A percentile compares a stretch with the other conserved stretches of the same genome.
These are phyloP conservation scores for Sorex maritimensis DNA, from an alignment of 2,797 vertebrate genomes.

Conservation along the genomic window DNA sequence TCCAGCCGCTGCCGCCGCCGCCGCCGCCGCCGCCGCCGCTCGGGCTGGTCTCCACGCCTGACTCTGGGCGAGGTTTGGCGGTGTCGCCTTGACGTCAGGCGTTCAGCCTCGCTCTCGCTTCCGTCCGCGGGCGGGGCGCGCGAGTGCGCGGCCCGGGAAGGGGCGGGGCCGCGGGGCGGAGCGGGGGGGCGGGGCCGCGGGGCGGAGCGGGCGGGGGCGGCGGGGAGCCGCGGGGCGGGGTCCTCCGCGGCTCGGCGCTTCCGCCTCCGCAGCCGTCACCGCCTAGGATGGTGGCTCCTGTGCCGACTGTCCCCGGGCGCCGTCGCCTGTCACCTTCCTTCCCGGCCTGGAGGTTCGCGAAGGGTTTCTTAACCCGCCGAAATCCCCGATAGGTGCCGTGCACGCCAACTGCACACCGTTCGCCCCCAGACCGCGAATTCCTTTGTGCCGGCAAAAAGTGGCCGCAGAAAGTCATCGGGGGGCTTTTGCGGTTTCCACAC, in stretches of 20 bases:
- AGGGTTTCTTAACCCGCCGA: not conserved
- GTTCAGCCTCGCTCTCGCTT: constrained; percentile 89
- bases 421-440: not conserved
- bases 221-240: not conserved
- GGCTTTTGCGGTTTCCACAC: not conserved
- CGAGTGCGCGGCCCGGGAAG: constrained; percentile 72
- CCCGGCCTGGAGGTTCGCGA: not conserved
- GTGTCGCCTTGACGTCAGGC: constrained; percentile 92
- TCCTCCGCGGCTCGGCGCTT: fast-evolving
- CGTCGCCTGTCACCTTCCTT: too few species aligned
- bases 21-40: constrained; percentile 85
- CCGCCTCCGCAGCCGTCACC: fast-evolving
- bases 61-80: constrained; percentile 91
- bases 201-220: fast-evolving
- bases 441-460: constrained; percentile 72
- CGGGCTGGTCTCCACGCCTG: constrained; percentile 88
- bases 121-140: constrained; percentile 85
- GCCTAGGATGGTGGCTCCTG: not conserved
- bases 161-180: constrained; percentile 62
- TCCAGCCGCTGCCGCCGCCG: constrained; percentile 82
- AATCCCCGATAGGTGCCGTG: constrained; percentile 37
- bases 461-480: not conserved
- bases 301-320: not conserved
- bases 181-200: not conserved
- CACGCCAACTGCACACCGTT: not conserved